Percentiles rank a stretch among this genome's conserved stretches.
phyloP scores from a whole-genome alignment of 2,113 vertebrate species.

The Rhinolophus ferrumequinum region DNA sequence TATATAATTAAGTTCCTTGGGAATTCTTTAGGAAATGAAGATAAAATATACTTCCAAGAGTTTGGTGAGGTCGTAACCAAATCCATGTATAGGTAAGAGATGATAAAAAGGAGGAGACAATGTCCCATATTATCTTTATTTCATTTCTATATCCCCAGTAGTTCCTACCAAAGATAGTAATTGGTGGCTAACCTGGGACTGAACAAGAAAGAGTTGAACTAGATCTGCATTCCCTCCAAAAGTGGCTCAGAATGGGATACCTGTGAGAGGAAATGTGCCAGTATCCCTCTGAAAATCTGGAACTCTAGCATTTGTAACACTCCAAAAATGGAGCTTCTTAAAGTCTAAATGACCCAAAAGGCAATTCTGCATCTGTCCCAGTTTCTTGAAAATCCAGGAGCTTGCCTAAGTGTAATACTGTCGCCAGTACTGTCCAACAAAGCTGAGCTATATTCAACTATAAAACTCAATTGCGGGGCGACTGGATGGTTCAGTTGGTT shows the following conservation, averaged over 20 bases:
- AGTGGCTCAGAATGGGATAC: background rate
- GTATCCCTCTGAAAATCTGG: background rate
- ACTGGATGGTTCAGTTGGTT: too few relatives aligned
- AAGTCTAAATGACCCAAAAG: background rate
- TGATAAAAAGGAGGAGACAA: background rate
- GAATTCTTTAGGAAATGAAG: conserved; percentile 4
- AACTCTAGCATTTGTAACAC: background rate
- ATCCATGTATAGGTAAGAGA: background rate
- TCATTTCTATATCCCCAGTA: background rate
- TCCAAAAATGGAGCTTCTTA: background rate
- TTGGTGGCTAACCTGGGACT: background rate
- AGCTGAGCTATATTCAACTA: background rate
- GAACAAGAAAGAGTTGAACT: background rate
- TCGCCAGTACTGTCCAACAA: background rate
- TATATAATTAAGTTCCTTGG: background rate
- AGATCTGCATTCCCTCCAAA: background rate
- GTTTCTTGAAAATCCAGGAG: background rate
- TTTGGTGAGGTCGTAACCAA: background rate
- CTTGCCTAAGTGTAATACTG: background rate
- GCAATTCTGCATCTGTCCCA: background rate
- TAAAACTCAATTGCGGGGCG: background rate
- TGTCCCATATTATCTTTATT: background rate
- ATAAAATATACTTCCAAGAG: background rate
- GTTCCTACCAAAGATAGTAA: background rate
- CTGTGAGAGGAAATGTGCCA: background rate